phyloP scores from a whole-genome alignment of 2,797 vertebrate species.

The Triplophysa yarkandensis region DNA sequence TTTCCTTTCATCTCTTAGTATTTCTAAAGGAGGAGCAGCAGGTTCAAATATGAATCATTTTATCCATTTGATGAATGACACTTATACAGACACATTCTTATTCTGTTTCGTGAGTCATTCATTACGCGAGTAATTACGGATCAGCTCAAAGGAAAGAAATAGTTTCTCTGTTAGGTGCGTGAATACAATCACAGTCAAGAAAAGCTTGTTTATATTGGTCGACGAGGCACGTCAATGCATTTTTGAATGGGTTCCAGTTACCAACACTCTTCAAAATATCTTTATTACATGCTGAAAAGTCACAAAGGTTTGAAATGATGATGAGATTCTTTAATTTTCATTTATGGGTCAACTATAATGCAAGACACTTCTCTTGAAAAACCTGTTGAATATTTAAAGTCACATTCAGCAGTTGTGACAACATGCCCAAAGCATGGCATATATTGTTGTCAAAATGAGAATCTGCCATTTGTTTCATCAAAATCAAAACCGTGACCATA shows the following conservation, averaged over 20 bases:
- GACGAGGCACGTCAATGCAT: background rate
- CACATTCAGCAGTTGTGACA: background rate
- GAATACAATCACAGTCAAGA: conserved; percentile 8
- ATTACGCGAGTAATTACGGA: conserved; percentile 7
- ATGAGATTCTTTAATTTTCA: too few species aligned
- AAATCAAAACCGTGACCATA: too few species aligned
- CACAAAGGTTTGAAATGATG: too few species aligned
- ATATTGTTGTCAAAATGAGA: background rate
- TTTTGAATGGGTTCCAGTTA: background rate
- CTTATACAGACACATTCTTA: conserved; percentile 10
- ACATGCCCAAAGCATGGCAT: background rate
- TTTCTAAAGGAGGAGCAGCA: background rate
- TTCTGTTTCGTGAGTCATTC: conserved; percentile 16
- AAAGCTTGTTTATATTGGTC: conserved; percentile 17
- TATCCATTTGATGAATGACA: conserved; percentile 19
- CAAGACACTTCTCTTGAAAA: too few species aligned
- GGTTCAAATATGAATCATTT: conserved; percentile 20
- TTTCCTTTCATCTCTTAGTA: background rate
- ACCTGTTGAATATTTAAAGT: too few species aligned
- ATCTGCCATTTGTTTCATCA: background rate
- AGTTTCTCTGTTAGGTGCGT: background rate
- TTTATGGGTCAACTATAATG: too few species aligned
- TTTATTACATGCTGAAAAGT: too few species aligned
- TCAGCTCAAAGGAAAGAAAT: background rate
- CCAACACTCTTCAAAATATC: too few species aligned